Base-by-base conservation (phyloP, 2,888 invertebrate species). In the Drosophila fungiperda region DNA sequence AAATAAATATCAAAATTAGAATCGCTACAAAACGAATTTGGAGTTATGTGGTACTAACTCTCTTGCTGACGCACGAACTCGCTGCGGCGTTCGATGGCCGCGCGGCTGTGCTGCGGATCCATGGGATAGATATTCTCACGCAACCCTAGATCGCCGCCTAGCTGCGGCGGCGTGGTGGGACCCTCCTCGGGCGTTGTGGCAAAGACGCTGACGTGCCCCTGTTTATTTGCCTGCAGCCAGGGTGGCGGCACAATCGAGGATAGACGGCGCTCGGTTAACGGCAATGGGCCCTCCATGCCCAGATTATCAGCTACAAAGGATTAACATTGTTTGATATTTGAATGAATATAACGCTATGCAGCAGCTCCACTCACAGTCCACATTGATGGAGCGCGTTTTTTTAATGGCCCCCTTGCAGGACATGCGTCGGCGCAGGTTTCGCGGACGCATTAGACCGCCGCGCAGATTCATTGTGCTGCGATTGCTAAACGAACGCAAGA, bases 371-470 rank as follows among this genome's bases (percentile, higher is more conserved):
- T 95, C 93, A 97, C 97, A 96, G 92, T 97, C 98, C 9, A 98
- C 96, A 90, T 97, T 97, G 76, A 99, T 99, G 15, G 98, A 98
- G 80, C 98, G 94, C 0, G 98, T 98, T 92, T 98, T 97, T 93
- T 97, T 97, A 70, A 99, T 98, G 49, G 98, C 98, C 61, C 99
- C 99, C 87, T 96, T 96, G 26, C 98, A 97, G 0, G 97, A 98
- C 96, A 98, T 96, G 89, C 96, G 95, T 1, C 97, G 94, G 52
- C 95, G 95, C 54, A 97, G 87, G 68, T 94, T 93, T 40, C 95
- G 94, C 52, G 95, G 94, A 26, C 95, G 94, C 2, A 93, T 90
- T 60, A 94, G 94, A 0, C 94, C 91, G 33, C 94, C 94, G 11
- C 95, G 94, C 7, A 94, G 91, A 77, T 95, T 94, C 68, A 97